phyloP scores from a whole-genome alignment of 2,888 invertebrate species.

The Perdita meconis region DNA sequence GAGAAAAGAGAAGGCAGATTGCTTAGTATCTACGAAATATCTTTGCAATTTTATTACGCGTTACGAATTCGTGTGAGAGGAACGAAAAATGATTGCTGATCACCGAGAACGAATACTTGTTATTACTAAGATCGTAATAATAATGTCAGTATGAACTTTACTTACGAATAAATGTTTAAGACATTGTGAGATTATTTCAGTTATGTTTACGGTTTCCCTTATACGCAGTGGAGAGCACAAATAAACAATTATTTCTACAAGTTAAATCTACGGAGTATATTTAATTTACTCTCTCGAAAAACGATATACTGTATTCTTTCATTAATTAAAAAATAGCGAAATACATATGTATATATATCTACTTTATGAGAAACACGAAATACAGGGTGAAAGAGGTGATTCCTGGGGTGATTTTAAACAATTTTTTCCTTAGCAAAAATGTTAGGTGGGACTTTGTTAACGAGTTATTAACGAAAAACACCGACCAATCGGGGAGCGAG shows the following conservation, averaged over 20 bases:
- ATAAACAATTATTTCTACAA: constrained; percentile 1
- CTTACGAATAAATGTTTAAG: constrained; percentile 63
- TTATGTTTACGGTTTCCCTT: constrained; percentile 7
- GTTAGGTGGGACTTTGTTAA: no score
- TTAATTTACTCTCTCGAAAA: no score
- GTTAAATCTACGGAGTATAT: background rate
- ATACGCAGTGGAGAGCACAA: background rate
- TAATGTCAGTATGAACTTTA: constrained; percentile 61
- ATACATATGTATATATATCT: no score
- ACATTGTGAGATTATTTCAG: constrained; percentile 27
- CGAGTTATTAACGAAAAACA: no score
- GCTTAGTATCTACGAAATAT: constrained; percentile 52
- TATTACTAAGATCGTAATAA: constrained; percentile 52
- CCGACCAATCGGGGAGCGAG: no score
- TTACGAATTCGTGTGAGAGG: constrained; percentile 41
- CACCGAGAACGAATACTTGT: constrained; percentile 39
- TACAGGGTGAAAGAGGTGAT: no score
- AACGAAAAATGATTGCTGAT: constrained; percentile 32
- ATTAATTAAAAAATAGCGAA: no score
- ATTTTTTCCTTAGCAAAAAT: no score
- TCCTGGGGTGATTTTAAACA: no score
- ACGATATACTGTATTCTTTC: background rate
- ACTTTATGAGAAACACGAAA: no score
- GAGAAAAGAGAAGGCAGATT: constrained; percentile 20
- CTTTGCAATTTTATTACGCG: constrained; percentile 55